Base-by-base conservation (phyloP, 1,140 invertebrate species). In the Linepithema humile region DNA sequence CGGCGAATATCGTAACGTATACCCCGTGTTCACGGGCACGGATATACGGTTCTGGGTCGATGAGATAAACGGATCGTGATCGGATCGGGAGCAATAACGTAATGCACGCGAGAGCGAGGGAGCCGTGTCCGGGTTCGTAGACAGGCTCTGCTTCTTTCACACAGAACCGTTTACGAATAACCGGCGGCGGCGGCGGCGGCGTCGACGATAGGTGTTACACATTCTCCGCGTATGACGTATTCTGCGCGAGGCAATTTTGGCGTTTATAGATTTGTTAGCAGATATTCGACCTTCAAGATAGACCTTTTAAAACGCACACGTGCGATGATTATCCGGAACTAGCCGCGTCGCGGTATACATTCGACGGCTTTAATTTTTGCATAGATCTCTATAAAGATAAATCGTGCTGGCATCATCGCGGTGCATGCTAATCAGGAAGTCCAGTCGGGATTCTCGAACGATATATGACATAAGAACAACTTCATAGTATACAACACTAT, bases 51-150 rank as follows among this genome's bases (percentile, higher is more conserved):
- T 89, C 84, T 86, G 84, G 80, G 69, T 83, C 80, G 73, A 72
- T n/a, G 43, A 57, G 85, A 87, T 87, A 87, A 88, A 83, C 75
- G 85, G 12, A 69, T 77, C 59, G 73, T 20, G 82, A 78, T 83
- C 55, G 72, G 64, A 85, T 88, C 85, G 50, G 35, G 40, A 55
- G 32, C 38, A 82, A 86, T 75, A 84, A 85, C 74, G 85, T 75
- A 87, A 87, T 82, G 74, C 57, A 77, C 55, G 62, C 60, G 82
- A 85, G 65, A 70, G 15, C 35, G 55, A 82, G 53, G 4, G 48
- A 26, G 55, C 85, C 55, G 84, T 82, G 90, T 92, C 90, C 90
- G 90, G 90, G 90, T 92, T 91, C 90, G 87, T 84, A 89, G 85
- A 84, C 87, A 29, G 60, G 32, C 17, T 72, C 77, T 82, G 85